Evolutionary conservation across 2,797 vertebrate genomes (phyloP).

Genomic region (Betta splendens): DNA sequence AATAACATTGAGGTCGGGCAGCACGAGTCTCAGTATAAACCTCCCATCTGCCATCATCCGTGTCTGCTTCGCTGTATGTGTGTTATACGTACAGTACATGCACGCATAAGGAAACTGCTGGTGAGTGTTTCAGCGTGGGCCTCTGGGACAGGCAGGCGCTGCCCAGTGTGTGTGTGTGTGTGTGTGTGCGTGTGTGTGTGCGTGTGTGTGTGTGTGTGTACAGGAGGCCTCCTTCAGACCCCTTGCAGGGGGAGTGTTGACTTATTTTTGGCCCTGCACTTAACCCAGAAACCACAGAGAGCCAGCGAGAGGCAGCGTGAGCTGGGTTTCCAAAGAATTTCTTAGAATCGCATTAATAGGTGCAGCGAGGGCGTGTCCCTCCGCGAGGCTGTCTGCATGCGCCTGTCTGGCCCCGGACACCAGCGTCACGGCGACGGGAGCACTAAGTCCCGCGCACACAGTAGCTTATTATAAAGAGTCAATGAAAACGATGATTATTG

Average conservation of each 20-base stretch:
- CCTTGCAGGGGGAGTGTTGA: constrained; percentile 73
- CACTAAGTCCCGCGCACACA: constrained; percentile 10
- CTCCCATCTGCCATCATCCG: constrained; percentile 59
- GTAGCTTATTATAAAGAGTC: constrained; percentile 4
- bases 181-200: constrained; percentile 23
- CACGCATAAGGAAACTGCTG: constrained; percentile 46
- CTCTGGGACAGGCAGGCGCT: constrained; percentile 67
- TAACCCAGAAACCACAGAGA: constrained; percentile 75
- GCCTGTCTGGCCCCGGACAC: constrained; percentile 25
- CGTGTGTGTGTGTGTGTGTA: constrained; percentile 46
- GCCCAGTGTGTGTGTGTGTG: constrained; percentile 62
- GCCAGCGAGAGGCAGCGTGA: constrained; percentile 47
- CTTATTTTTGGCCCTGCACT: constrained; percentile 77
- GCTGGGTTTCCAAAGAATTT: constrained; percentile 74
- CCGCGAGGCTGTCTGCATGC: constrained; percentile 12
- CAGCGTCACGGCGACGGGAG: constrained; percentile 15
- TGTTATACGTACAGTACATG: constrained; percentile 39
- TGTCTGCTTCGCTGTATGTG: constrained; percentile 34
- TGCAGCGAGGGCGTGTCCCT: constrained; percentile 70
- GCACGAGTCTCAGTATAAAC: constrained; percentile 45
- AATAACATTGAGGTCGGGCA: constrained; percentile 41
- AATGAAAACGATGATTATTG: constrained; percentile 27
- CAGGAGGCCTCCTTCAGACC: constrained; percentile 77
- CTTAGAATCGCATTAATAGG: constrained; percentile 70
- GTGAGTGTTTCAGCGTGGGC: constrained; percentile 42